Conservation (phyloP, 2,113 vertebrate genomes). For the Corythaixoides concolor region DNA sequence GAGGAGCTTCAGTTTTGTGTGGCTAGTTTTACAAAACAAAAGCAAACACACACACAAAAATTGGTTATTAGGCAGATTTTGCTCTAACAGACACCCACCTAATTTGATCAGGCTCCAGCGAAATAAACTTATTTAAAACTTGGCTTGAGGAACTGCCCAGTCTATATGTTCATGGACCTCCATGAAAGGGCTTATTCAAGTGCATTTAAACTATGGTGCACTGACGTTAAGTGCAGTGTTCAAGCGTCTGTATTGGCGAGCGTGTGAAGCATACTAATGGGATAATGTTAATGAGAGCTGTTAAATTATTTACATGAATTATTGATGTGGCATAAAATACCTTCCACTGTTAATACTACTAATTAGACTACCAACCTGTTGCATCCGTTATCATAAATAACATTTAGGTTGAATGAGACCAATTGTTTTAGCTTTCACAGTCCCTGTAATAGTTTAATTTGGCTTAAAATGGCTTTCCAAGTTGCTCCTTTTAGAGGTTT, state of each 20-base stretch:
- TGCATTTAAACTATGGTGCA: background rate
- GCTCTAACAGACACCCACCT: background rate
- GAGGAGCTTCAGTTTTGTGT: background rate
- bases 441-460: background rate
- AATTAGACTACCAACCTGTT: background rate
- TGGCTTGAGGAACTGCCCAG: background rate
- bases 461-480: background rate
- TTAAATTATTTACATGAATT: slow-evolving; percentile 41
- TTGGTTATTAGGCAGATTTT: background rate
- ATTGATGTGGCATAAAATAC: background rate
- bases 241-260: background rate
- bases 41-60: background rate
- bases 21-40: slow-evolving; percentile 2
- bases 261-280: background rate
- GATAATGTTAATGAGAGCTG: slow-evolving; percentile 10
- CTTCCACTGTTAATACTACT: background rate
- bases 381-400: background rate
- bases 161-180: background rate
- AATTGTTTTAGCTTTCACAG: background rate
- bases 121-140: background rate
- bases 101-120: background rate
- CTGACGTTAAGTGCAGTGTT: background rate
- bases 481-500: background rate
- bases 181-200: slow-evolving; percentile 1
- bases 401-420: background rate